Evolutionary conservation across 2,797 vertebrate genomes (phyloP).

Genomic region (Eupleurogrammus muticus): DNA sequence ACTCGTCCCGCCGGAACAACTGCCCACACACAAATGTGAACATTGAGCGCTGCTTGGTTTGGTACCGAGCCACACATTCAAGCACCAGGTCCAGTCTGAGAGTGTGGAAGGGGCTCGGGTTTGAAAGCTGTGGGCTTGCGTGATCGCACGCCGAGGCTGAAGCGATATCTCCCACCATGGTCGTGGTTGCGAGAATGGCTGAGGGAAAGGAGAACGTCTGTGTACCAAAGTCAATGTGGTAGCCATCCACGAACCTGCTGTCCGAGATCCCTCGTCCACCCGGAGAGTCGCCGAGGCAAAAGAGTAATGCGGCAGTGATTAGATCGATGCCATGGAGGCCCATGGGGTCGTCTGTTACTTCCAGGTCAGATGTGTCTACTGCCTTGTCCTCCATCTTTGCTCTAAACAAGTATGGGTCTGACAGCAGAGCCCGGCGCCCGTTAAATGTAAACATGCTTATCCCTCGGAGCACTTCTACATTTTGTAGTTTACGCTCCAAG

Average conservation of each 20-base stretch:
- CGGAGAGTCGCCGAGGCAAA: slow-evolving; percentile 97
- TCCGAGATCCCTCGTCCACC: slow-evolving; percentile 97
- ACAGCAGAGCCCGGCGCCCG: slow-evolving; percentile 87
- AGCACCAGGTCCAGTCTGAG: slow-evolving; percentile 97
- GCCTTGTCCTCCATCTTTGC: slow-evolving; percentile 96
- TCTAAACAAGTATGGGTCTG: slow-evolving; percentile 89
- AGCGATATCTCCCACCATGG: slow-evolving; percentile 98
- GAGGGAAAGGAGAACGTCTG: slow-evolving; percentile 99
- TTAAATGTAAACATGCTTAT: slow-evolving; percentile 89
- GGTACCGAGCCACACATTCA: slow-evolving; percentile 98
- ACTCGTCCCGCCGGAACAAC: slow-evolving; percentile 96
- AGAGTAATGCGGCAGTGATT: slow-evolving; percentile 96
- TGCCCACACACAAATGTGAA: slow-evolving; percentile 99
- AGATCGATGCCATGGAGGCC: slow-evolving; percentile 98
- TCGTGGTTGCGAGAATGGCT: slow-evolving; percentile 96
- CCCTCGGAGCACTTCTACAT: slow-evolving; percentile 87
- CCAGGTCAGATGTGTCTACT: slow-evolving; percentile 97
- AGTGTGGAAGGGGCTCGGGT: slow-evolving; percentile 98
- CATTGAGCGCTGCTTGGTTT: slow-evolving; percentile 99
- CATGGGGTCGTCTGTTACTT: slow-evolving; percentile 95
- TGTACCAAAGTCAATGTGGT: slow-evolving; percentile 95
- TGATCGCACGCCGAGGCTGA: slow-evolving; percentile 99
- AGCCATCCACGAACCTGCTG: slow-evolving; percentile 94
- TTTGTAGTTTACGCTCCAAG: slow-evolving; percentile 89
- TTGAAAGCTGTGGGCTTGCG: slow-evolving; percentile 98